Evolutionary conservation across 2,113 vertebrate species (phyloP), one percentile per base, ranked within the genome.

Genomic region (Castor canadensis): DNA sequence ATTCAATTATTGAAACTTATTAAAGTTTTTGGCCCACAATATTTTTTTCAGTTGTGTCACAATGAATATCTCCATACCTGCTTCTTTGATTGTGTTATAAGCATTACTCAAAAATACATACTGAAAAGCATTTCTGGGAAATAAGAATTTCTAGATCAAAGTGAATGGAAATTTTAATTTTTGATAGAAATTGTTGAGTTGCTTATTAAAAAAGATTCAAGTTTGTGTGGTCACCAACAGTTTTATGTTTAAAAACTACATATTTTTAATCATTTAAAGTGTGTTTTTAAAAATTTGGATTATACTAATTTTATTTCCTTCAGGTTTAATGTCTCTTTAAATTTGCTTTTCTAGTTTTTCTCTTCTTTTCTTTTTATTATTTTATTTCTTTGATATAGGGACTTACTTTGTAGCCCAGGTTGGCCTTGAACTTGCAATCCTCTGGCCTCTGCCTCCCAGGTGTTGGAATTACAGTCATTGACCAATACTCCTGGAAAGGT

Each of bases 1-100:
- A 91, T 67, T 87, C 93, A n/a, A 91, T 83, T 67, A 93, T 20
- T 88, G 17, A 67, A 66, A 73, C 6, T 58, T 72, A 69, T 60
- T 88, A 47, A 49, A 19, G 10, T 60, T 13, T 54, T 71, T 87
- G 69, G 85, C 5, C 20, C 22, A 13, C 38, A 84, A 17, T 71
- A 28, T 93, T 82, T 88, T 82, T 88, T 76, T 77, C 28, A 45
- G 13, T 52, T 93, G 45, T 38, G 0, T 17, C 35, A 75, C 35
- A 77, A 20, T 32, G n/a, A 67, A 54, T 2, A 69, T 84, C 35
- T 20, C 76, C 30, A 90, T 73, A 84, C 16, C 28, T 72, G 13
- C 6, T 52, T 64, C 8, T 49, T 40, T 60, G 9, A 64, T 30
- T 28, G 17, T 43, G 83, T 90, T 49, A 16, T 35, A 87, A 83